These are phyloP conservation scores for Cuniculus paca DNA, from an alignment of 2,797 vertebrate species.

Conservation along the genomic window DNA sequence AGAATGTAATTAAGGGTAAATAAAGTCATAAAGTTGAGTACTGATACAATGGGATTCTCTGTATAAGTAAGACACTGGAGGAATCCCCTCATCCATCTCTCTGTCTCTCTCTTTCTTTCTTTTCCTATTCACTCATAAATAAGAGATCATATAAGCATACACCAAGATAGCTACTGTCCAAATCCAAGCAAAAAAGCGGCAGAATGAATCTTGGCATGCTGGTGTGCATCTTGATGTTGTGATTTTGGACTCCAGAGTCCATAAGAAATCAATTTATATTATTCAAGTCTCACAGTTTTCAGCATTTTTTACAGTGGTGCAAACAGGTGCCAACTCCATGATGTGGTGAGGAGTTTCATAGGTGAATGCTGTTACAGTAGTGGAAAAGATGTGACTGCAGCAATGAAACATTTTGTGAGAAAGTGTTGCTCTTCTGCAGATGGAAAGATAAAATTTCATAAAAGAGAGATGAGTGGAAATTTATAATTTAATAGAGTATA, in stretches of 20 bases:
- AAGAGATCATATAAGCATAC: neutral
- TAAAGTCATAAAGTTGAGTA: neutral
- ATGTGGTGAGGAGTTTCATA: neutral
- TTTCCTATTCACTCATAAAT: neutral
- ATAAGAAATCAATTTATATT: neutral
- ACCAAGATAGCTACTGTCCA: neutral
- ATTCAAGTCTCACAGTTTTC: neutral
- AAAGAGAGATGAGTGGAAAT: conserved; percentile 6
- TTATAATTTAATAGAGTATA: neutral
- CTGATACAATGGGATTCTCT: neutral
- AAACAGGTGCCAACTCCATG: neutral
- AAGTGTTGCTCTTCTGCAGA: neutral
- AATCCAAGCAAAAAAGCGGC: neutral
- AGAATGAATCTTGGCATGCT: neutral
- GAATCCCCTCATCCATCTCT: accelerated
- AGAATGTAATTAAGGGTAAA: neutral
- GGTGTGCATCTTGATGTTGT: neutral
- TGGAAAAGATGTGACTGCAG: neutral
- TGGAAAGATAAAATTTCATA: neutral
- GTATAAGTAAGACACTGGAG: neutral
- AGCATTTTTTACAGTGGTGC: neutral
- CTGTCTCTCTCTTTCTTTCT: neutral
- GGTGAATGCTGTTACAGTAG: neutral
- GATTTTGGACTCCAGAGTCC: neutral
- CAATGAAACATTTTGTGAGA: neutral